Evolutionary conservation across 2,888 invertebrate species (phyloP), one percentile per base, ranked within the genome.

Genomic region (Drepanosiphum platanoidis): DNA sequence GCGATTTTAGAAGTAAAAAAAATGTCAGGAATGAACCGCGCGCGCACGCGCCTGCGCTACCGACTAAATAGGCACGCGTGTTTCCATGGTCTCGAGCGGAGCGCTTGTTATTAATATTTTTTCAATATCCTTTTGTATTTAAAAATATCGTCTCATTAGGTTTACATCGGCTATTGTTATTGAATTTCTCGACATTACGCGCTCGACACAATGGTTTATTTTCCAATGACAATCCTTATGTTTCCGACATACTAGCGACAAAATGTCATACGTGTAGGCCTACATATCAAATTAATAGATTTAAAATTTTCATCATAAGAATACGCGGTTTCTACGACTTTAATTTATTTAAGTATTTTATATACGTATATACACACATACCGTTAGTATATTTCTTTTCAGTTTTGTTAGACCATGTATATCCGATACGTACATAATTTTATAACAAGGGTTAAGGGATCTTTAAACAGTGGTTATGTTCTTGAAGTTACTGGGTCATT

Each of bases 401-500:
- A 32, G 68, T 68, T 68, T 79, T n/a, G 46, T 68, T 46, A 52
- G 34, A 13, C 34, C 68, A n/a, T 52, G 79, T 79, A 46, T 78
- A 66, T 70, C 13, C 68, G 70, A 70, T 70, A 82, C 58, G 36
- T 81, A 71, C 82, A 68, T 83, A 83, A 74, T 75, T 83, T 66
- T 22, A 75, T 83, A 83, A 83, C 83, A 83, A 83, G 83, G 83
- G 83, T 83, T 75, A 83, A 83, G 66, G 75, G 74, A 83, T 83
- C 74, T 83, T 75, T 83, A 64, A 86, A 86, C 87, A 80, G 87
- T 87, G 87, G 86, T 87, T 87, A 87, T 87, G 87, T 87, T 87
- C 86, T 86, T 87, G 87, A 87, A 87, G 87, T 87, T 87, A 84
- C 86, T 86, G 87, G 87, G 87, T 87, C 87, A 87, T 87, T 87